Evolutionary conservation across 2,797 vertebrate species (phyloP), one percentile per base, ranked within the genome.

Genomic region (Hybognathus amarus): DNA sequence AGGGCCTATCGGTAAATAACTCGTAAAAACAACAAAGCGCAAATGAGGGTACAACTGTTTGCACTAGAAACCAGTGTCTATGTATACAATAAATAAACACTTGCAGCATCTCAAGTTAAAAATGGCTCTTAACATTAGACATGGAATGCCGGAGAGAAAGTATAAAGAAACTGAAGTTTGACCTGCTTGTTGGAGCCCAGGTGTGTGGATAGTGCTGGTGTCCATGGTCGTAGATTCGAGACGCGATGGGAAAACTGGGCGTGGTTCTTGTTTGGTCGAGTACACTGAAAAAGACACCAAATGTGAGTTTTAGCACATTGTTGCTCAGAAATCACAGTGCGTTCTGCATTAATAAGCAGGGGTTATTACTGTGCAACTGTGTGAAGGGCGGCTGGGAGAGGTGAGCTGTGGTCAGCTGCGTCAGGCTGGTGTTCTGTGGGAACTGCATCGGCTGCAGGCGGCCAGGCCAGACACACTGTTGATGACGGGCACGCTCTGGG

Each of bases 151-250:
- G 33, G 4, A 66, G 20, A 38, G 11, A 38, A 66, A 66, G 18
- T 38, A 67, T 18, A 36, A n/a, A 22, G 33, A 38, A 67, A 38
- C 9, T 59, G 69, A 42, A 12, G 59, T n/a, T 40, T 9, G 6
- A 47, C 98, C 96, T 98, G 96, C 92, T 99, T 99, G 93, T 94
- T 95, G 83, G 97, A 97, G 94, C 96, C 96, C 90, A 99, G 95
- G 0, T 97, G 96, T 91, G 96, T 96, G 95, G 95, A 99, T 94
- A 92, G 96, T 97, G 94, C 96, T 97, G 91, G 94, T 93, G 79
- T 99, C 98, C 91, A 99, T 97, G 2, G 97, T 96, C n/a, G 98
- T 95, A 93, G 98, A 99, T 70, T n/a, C 98, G 97, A 81, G 97
- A 96, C 2, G 96, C n/a, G 94, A 90, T 99, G 98, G 83, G 98